Base-by-base conservation (phyloP, 2,113 vertebrate species). In the Petromus typicus region DNA sequence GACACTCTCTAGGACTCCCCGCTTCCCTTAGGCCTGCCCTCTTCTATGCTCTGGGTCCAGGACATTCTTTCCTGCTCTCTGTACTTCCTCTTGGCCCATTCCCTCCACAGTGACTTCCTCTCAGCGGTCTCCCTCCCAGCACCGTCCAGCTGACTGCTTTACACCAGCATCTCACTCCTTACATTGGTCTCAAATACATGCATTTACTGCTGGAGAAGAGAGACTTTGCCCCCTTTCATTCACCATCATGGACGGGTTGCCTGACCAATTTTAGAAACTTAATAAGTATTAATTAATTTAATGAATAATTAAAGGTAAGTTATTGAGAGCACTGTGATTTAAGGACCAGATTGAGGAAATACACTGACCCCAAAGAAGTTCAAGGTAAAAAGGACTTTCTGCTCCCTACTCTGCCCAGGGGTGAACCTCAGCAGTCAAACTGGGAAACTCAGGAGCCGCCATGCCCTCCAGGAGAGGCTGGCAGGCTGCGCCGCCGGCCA, bases 251-350 rank as follows among this genome's bases (percentile, higher is more conserved):
- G 96, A 85, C 3, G 14, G 59, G 85, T 17, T 64, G 10, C 27
- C 23, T 85, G 34, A 4, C 18, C 22, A 32, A 80, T 64, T 59
- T 71, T 17, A 57, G 69, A 93, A 87, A 93, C 22, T 66, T 7
- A 73, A 80, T 78, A 61, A 32, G 86, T 32, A 81, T 13, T 45
- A 34, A 80, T 84, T 22, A 34, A 84, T 84, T 17, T 66, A 82
- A 73, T 80, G 37, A 93, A 63, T 87, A 22, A 73, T 69, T 92
- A 86, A 92, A 94, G 86, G 6, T 79, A 18, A 80, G 34, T 23
- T 89, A 83, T n/a, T 45, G 66, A 48, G 40, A 86, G 4, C 17
- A 91, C 61, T 84, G 91, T 81, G 73, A 59, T 8, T 79, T 71
- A 89, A 86, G 64, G 54, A 71, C 10, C 40, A 89, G 7, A 73